Base-by-base conservation (phyloP, 2,113 vertebrate genomes). In the Holacanthus passer region DNA sequence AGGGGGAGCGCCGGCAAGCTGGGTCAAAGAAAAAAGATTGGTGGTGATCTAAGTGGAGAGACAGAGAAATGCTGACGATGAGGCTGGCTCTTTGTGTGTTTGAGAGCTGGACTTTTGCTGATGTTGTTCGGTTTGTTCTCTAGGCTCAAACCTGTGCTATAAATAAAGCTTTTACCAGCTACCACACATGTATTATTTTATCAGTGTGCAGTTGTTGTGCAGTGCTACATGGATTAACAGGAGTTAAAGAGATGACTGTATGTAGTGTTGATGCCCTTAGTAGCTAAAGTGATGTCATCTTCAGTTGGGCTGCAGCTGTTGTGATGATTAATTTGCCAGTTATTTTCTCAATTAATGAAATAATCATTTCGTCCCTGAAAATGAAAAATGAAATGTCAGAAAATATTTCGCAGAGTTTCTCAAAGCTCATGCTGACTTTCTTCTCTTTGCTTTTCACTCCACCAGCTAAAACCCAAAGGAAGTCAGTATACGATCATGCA, bases 61-160 rank as follows among this genome's bases (percentile, higher is more conserved):
- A 74, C 64, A 78, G 60, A 87, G 87, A 93, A 93, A 84, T 78
- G 91, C 93, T 94, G 91, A 92, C 60, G 53, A 41, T 5, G 75
- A 62, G n/a, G 67, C 79, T 77, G 67, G 56, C 77, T 72, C 74
- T 73, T 17, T 74, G 67, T 83, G 47, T 32, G 82, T 73, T 58
- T 60, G 45, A 52, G 53, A 39, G 17, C n/a, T 59, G 67, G 32
- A 71, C 56, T 45, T 55, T 73, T 52, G 77, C 69, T 82, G 78
- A 77, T 69, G 83, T 37, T n/a, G 60, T 66, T 64, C 16, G 0
- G 32, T 60, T 27, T 9, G 37, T 69, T 74, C 32, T 78, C 7
- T 41, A 0, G 22, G 20, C 63, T 66, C 56, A 60, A 35, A 41
- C 13, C 48, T 17, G 43, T 56, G 24, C 27, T n/a, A 8, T 47